Percentiles rank a stretch among this genome's conserved stretches.
Conservation (phyloP, 2,113 vertebrate species). For the Sylvia atricapilla region DNA sequence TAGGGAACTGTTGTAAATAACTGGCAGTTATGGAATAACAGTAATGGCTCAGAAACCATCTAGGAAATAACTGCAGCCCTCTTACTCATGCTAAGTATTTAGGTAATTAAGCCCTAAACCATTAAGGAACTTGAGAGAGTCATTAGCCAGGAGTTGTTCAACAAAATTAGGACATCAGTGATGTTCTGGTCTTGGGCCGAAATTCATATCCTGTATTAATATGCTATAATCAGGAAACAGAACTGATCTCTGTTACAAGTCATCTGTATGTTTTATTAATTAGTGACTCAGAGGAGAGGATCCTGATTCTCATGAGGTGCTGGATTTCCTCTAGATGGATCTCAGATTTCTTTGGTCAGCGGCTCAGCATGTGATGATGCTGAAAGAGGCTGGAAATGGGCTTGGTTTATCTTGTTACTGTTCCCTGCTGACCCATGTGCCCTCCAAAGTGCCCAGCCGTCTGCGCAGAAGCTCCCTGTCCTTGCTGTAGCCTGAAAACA, state of each 20-base stretch:
- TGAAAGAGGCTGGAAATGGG: background rate
- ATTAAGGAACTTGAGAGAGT: background rate
- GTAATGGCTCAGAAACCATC: background rate
- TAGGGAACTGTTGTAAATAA: background rate
- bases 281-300: background rate
- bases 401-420: background rate
- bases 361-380: background rate
- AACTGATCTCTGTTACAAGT: background rate
- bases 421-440: background rate
- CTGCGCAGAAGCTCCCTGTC: background rate
- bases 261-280: background rate
- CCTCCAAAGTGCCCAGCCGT: background rate
- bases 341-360: background rate
- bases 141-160: background rate
- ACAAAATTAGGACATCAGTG: background rate
- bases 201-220: slow-evolving; percentile 9
- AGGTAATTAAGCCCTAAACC: background rate
- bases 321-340: background rate
- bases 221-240: background rate
- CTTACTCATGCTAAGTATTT: background rate
- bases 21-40: background rate
- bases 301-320: background rate
- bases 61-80: background rate
- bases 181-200: background rate
- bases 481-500: background rate